Base-by-base conservation (phyloP, 2,113 vertebrate genomes). In the Gymnarchus niloticus region DNA sequence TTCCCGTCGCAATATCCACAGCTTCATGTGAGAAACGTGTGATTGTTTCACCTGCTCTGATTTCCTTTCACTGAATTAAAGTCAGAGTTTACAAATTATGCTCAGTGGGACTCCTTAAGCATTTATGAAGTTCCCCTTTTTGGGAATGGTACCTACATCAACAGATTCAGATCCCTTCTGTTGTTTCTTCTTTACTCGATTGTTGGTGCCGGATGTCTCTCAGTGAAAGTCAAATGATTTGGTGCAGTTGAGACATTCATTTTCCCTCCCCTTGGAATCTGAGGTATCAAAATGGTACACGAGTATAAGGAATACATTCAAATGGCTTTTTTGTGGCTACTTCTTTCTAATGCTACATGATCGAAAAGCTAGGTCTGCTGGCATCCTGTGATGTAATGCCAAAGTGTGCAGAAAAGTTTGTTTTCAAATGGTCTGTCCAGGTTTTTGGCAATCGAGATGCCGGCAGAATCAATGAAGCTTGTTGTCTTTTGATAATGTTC, bases 71-170 rank as follows among this genome's bases (percentile, higher is more conserved):
- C 86, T 85, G 84, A 87, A 87, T 80, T 82, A 87, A 89, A 90
- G 89, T 80, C 83, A 85, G 91, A 89, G 56, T 83, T 86, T 88
- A 87, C 85, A 91, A 94, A 93, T 93, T 90, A 92, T 92, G 91
- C 94, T 91, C 93, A 89, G 88, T 92, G 92, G 92, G 92, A 93
- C 89, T 88, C 87, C 86, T 80, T 82, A 77, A 89, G 88, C 65
- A 86, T 56, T 88, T 92, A 90, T 91, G 89, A 93, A 92, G 92
- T 90, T 90, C 76, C 65, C 54, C 83, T 69, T 82, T 83, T 57
- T 25, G 28, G 77, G 85, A 81, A 21, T 81, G 90, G 82, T 87
- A 87, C 37, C 19, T 41, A 57, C 25, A 77, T 25, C 56, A 23
- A 44, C 52, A 10, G 33, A 80, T 56, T 44, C 49, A 25, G 28